Base-by-base conservation (phyloP, 2,888 invertebrate species). In the Oxystoma pomonae region DNA sequence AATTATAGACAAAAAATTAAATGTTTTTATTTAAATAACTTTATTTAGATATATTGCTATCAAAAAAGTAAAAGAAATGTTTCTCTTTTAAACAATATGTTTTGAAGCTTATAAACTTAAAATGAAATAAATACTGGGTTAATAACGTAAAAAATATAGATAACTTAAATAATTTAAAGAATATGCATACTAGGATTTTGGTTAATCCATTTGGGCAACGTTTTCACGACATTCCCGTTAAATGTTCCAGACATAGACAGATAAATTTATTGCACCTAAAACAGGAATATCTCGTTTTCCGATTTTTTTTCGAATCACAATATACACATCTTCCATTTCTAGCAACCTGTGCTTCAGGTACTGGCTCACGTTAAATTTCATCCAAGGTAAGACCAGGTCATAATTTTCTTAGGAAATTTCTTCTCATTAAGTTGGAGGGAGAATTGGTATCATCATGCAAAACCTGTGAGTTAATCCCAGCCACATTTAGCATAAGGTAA, bases 401-500 rank as follows among this genome's bases (percentile, higher is more conserved):
- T 59, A 65, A 57, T 61, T 60, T 52, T 55, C 59, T 55, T 20
- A 65, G 53, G 58, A 66, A 66, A 17, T 59, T 19, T 20, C 59
- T 35, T 55, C 59, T 56, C 18, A 58, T 20, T n/a, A 62, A 53
- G 49, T 60, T 62, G 17, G 12, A 18, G 20, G 22, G 16, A n/a
- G 16, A 20, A 61, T 67, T 66, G 21, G 63, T 61, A 53, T 58
- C 59, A 21, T 22, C 18, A 21, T 49, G 52, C 22, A 65, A 20
- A 16, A 61, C 22, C 7, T 55, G 17, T 16, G 59, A 51, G 63
- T 74, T 75, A 58, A 71, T 69, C n/a, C 66, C 66, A n/a, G 64
- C 68, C 16, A 69, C 62, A 65, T 69, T 72, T 64, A 66, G 49
- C 35, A 74, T 62, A 17, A 65, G 64, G 64, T 68, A 74, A 67